Evolutionary conservation across 1,140 invertebrate genomes (phyloP), one percentile per base, ranked within the genome.

Genomic region (Lethrus apterus): DNA sequence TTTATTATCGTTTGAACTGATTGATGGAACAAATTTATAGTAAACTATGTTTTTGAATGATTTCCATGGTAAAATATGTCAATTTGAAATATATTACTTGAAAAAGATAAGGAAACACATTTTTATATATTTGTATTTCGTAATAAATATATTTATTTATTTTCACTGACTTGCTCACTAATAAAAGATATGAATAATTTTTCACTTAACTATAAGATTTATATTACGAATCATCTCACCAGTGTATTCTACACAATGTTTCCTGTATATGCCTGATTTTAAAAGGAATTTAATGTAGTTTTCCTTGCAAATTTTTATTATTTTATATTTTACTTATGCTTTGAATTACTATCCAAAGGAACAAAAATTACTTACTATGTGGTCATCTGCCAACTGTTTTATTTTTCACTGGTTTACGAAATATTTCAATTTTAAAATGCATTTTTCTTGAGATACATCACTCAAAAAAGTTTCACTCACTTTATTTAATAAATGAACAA

Each of bases 381-480:
- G 50, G 51, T 60, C 60, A 61, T 63, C 57, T 60, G 59, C 48
- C 55, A 31, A 51, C 48, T 13, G 51, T 52, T 55, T 51, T 51
- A 33, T 44, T 55, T 41, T 51, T 51, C 19, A 19, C 29, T 34
- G 31, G 17, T 13, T 14, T n/a, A 13, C 5, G 4, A 9, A 19
- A 36, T 46, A 11, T 46, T 48, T 14, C 30, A 20, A 33, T 42
- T 43, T 48, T 26, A 34, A 14, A 21, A 47, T 23, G 41, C 45
- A 47, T 47, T 40, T 20, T 38, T 47, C 17, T 14, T 32, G 14
- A 44, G 15, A 30, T 24, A n/a, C n/a, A n/a, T 20, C 7, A 47
- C 26, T 44, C 24, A 17, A 29, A 26, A 10, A 15, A 21, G 30
- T 31, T 17, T 13, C 13, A 13, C 13, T 18, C 13, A 26, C 4